Percentiles rank a stretch among this genome's conserved stretches.
Conservation (phyloP, 2,797 vertebrate genomes). For the Bradypodion pumilum region DNA sequence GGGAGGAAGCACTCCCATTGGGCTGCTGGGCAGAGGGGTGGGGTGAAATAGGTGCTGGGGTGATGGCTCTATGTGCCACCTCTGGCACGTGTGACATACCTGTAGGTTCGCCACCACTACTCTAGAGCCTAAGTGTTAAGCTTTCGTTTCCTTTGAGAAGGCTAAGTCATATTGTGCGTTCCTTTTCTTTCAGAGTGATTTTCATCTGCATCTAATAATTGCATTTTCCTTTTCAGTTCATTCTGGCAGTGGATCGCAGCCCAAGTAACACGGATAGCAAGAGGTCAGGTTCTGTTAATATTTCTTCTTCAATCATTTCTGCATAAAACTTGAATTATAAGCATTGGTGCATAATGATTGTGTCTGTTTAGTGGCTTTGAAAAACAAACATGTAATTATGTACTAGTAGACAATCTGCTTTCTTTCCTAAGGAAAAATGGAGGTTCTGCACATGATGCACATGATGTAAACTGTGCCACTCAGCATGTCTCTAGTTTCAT, state of each 20-base stretch:
- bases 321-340: not conserved
- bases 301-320: not conserved
- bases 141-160: not conserved
- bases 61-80: no score
- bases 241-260: slow-evolving; percentile 77
- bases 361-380: not conserved
- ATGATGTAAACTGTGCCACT: not conserved
- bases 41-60: no score
- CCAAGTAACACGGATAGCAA: slow-evolving; percentile 71
- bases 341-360: not conserved
- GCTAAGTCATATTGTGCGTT: not conserved
- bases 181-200: not conserved
- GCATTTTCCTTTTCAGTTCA: slow-evolving; percentile 66
- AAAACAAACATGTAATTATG: not conserved
- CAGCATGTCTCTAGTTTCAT: not conserved
- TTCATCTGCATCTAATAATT: not conserved
- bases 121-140: no score
- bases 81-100: no score
- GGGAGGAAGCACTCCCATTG: no score
- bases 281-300: slow-evolving; percentile 71
- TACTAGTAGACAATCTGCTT: not conserved
- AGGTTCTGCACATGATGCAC: no score
- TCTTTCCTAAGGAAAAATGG: not conserved
- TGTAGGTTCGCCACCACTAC: no score
- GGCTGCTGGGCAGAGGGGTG: not conserved